Evolutionary conservation across 2,888 invertebrate species (phyloP).

Genomic region (Ochropleura leucogaster): DNA sequence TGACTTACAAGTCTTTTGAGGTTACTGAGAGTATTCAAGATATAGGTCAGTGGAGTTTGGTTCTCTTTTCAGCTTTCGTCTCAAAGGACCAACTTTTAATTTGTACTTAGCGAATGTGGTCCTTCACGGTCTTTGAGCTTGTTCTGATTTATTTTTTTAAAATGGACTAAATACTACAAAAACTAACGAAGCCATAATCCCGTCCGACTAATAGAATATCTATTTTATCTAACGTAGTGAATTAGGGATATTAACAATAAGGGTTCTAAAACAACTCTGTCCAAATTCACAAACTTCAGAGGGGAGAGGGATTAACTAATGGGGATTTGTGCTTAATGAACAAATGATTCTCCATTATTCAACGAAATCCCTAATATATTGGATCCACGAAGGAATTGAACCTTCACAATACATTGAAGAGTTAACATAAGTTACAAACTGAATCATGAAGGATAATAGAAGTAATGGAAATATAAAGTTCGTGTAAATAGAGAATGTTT

Average conservation of each 20-base stretch:
- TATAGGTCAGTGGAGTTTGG: conserved; percentile 1
- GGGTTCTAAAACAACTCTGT: conserved; percentile 17
- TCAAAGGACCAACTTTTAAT: conserved; percentile 2
- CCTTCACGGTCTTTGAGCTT: background rate
- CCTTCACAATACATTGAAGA: conserved; percentile 21
- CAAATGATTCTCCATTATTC: conserved; percentile 53
- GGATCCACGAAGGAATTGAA: conserved; percentile 17
- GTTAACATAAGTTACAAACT: background rate
- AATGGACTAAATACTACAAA: background rate
- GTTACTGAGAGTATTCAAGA: conserved; percentile 10
- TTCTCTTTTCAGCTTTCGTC: background rate
- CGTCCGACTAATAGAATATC: background rate
- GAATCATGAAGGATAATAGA: background rate
- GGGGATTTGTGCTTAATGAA: conserved; percentile 46
- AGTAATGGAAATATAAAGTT: conserved; percentile 11
- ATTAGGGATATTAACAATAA: conserved; percentile 27
- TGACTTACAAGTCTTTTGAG: conserved; percentile 26
- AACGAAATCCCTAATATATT: conserved; percentile 45
- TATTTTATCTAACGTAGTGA: background rate
- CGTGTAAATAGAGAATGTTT: background rate
- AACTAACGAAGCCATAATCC: background rate
- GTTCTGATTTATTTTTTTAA: background rate
- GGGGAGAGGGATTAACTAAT: conserved; percentile 48
- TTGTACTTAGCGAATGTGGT: background rate
- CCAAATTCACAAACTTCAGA: conserved; percentile 40